These are phyloP conservation scores for Mus minutoides DNA, from an alignment of 2,797 vertebrate species.

Conservation along the genomic window DNA sequence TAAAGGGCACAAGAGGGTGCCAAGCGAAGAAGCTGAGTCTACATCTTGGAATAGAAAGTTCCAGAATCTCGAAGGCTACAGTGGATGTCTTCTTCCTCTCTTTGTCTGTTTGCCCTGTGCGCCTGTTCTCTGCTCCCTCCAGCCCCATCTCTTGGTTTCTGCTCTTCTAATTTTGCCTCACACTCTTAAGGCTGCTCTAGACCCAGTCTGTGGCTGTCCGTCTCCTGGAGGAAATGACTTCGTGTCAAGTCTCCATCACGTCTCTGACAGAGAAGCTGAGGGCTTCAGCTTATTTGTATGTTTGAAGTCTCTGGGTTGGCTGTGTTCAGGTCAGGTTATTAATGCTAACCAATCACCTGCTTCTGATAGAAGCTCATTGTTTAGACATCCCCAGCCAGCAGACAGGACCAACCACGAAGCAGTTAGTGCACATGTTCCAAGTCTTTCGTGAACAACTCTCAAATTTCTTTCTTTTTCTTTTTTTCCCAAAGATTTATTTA, in stretches of 20 bases:
- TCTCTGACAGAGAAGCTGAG: not conserved
- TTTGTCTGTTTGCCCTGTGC: not conserved
- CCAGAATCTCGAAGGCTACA: not conserved
- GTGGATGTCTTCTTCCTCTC: not conserved
- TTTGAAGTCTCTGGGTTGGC: not conserved
- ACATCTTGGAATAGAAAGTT: not conserved
- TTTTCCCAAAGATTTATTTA: no score
- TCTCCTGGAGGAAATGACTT: not conserved
- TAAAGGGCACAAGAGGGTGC: not conserved
- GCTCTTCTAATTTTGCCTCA: not conserved
- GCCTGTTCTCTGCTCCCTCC: not conserved
- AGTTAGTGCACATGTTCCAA: not conserved
- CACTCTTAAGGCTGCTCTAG: not conserved
- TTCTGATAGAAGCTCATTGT: not conserved
- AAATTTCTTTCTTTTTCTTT: no score
- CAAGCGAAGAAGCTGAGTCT: not conserved
- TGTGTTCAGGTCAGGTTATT: not conserved
- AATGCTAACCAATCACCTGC: not conserved
- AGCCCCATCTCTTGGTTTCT: not conserved
- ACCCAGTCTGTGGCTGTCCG: not conserved
- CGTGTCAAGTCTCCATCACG: accelerated
- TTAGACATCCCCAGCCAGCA: not conserved
- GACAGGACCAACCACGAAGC: accelerated
- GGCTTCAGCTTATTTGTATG: not conserved
- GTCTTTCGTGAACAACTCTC: not conserved